Base-by-base conservation (phyloP, 2,113 vertebrate species). In the Pygoscelis adeliae region DNA sequence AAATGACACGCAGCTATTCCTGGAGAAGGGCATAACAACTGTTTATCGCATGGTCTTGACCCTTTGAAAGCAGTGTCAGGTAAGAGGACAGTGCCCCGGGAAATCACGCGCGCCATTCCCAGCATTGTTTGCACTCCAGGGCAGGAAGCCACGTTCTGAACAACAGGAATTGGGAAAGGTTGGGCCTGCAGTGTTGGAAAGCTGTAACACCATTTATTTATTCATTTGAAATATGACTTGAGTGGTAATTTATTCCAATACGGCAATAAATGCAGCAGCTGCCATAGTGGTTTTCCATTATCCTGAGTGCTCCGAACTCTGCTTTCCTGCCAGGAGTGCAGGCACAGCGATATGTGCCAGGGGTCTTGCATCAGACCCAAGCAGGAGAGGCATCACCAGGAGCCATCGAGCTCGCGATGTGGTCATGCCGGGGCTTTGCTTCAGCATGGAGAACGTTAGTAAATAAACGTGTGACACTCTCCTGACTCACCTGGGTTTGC, bases 381-480 rank as follows among this genome's bases (percentile, higher is more conserved):
- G 66, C 2, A 3, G 36, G 36, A 63, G 13, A 38, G 32, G 36
- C 3, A 3, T 42, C 58, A 3, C 15, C 10, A 11, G 63, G 23
- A 53, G n/a, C 53, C 16, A 2, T 8, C 2, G 5, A 42, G 36
- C 13, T 27, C 3, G 1, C 13, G 2, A 3, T 5, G 21, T 1
- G n/a, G 8, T 5, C 4, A 1, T 27, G 3, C 30, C 0, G 3
- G 30, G 67, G 50, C 46, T n/a, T 11, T 11, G 61, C 46, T 59
- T 5, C 65, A 29, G 29, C 59, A 23, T 2, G 4, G 56, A 40
- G 50, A 52, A 30, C 1, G 0, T 1, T 4, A 13, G 25, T 11
- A 30, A 32, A 2, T 0, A 6, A 21, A 5, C 9, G 5, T 1
- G 8, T 1, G 0, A 1, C 1, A 5, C 52, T 18, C 40, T 5